phyloP scores from a whole-genome alignment of 2,113 vertebrate species.

The Octodon degus region DNA sequence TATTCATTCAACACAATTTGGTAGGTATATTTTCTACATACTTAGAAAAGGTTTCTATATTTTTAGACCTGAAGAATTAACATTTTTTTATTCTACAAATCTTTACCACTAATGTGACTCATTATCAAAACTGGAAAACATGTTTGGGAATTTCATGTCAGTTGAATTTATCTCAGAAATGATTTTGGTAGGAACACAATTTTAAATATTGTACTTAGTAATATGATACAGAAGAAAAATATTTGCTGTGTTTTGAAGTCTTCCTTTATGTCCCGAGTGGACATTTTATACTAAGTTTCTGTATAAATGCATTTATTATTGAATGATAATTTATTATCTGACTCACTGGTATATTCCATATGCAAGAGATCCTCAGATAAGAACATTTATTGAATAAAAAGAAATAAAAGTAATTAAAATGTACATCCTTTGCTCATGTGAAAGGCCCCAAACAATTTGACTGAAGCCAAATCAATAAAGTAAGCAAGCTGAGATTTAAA shows the following conservation, averaged over 20 bases:
- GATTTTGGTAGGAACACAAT: neutral
- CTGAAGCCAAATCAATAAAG: slow-evolving; percentile 25
- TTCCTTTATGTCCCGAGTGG: neutral
- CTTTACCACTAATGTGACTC: neutral
- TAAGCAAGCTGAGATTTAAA: slow-evolving; percentile 43
- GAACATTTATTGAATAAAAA: neutral
- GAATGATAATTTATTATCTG: neutral
- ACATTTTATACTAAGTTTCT: neutral
- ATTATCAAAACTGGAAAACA: neutral
- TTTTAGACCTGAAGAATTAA: neutral
- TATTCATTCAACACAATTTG: neutral
- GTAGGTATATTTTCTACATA: neutral
- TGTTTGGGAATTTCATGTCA: neutral
- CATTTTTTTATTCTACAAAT: neutral
- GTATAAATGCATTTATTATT: neutral
- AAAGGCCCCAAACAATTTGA: neutral
- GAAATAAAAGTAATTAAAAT: slow-evolving; percentile 43
- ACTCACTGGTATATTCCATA: neutral
- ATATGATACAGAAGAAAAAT: neutral
- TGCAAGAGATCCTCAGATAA: neutral
- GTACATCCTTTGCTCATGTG: neutral
- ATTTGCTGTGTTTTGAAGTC: neutral
- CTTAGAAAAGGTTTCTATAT: neutral
- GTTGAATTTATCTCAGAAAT: slow-evolving; percentile 6
- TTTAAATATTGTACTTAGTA: slow-evolving; percentile 2